Conservation (phyloP, 2,113 vertebrate species). For the Arenaria interpres region DNA sequence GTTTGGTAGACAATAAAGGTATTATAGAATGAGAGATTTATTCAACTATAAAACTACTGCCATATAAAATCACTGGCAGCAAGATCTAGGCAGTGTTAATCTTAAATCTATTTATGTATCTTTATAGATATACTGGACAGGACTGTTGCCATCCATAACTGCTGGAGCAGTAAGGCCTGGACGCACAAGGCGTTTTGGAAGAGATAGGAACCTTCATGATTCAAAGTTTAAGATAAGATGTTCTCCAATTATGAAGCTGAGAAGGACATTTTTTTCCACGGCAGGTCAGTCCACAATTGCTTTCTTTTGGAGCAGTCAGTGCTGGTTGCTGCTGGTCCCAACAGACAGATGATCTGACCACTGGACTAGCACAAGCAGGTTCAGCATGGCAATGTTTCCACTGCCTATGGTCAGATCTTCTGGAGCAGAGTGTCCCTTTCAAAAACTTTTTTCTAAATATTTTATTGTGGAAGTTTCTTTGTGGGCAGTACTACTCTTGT, state of each 20-base stretch:
- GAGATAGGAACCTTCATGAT: background rate
- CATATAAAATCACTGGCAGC: background rate
- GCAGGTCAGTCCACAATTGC: background rate
- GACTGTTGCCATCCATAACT: background rate
- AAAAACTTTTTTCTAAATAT: background rate
- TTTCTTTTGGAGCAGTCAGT: background rate
- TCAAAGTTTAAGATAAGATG: background rate
- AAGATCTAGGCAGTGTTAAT: background rate
- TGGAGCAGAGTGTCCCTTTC: background rate
- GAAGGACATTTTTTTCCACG: background rate
- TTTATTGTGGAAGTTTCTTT: background rate
- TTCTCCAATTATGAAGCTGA: background rate
- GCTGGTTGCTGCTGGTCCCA: background rate
- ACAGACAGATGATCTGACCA: background rate
- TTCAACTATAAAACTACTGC: background rate
- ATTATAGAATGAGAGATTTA: background rate
- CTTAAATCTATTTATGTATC: background rate
- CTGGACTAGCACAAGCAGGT: background rate
- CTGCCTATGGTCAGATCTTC: background rate
- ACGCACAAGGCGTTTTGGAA: background rate
- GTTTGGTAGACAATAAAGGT: background rate
- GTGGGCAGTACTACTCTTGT: background rate
- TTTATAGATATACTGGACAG: background rate
- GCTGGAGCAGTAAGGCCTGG: background rate
- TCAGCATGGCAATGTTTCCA: background rate